Percentiles rank a stretch among this genome's conserved stretches.
Evolutionary conservation across 2,113 vertebrate species (phyloP).

Genomic region (Onychorhynchus coronatus): DNA sequence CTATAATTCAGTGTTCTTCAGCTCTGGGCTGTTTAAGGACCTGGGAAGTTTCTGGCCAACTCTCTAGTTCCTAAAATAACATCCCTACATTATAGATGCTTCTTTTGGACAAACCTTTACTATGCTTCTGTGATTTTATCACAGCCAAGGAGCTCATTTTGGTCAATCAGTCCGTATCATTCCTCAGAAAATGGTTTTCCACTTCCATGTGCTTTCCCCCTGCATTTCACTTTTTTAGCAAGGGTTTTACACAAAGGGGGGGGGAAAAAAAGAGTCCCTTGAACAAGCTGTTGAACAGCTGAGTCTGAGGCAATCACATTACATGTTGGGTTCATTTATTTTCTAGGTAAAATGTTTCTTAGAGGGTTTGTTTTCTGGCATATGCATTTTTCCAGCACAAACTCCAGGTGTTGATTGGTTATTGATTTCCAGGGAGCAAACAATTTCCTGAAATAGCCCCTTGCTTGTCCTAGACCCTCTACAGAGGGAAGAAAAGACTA

Average conservation of each 20-base stretch:
- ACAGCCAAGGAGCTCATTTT: background rate
- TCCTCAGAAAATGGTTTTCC: background rate
- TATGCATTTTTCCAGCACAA: background rate
- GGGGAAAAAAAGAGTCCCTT: background rate
- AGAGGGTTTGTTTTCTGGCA: background rate
- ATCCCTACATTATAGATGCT: background rate
- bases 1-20: background rate
- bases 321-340: background rate
- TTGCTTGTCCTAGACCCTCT: background rate
- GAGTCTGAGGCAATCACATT: background rate
- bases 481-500: background rate
- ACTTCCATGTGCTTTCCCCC: background rate
- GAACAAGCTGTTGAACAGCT: background rate
- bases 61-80: background rate
- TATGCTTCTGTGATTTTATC: background rate
- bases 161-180: background rate
- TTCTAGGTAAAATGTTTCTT: slow-evolving; percentile 37
- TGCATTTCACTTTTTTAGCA: background rate
- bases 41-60: background rate
- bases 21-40: background rate
- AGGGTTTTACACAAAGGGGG: background rate
- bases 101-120: background rate
- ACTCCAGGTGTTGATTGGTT: slow-evolving; percentile 36
- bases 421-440: slow-evolving; percentile 35
- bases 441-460: background rate